phyloP scores from a whole-genome alignment of 2,797 vertebrate genomes.

The Oceanodroma leucorhoa region DNA sequence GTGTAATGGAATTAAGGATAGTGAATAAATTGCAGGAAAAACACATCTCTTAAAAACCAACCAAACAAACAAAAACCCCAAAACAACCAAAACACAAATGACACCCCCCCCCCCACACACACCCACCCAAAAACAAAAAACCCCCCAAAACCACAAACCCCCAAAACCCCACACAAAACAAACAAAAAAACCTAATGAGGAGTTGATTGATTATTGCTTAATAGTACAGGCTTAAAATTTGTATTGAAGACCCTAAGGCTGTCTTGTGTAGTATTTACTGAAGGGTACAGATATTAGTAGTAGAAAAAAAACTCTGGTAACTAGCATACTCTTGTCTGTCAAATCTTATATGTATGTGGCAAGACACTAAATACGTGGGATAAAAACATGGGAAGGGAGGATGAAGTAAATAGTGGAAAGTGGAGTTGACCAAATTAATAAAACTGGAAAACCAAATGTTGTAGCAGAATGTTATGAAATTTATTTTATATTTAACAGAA shows the following conservation, averaged over 20 bases:
- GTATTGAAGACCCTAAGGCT: not conserved
- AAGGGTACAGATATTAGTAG: not conserved
- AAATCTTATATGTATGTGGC: not conserved
- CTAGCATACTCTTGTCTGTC: not conserved
- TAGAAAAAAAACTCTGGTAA: not conserved
- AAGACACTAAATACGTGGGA: not conserved
- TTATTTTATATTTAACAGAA: not conserved
- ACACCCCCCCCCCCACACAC: no score
- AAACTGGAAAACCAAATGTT: not conserved
- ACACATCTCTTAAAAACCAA: not conserved
- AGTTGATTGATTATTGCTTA: not conserved
- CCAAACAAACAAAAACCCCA: not conserved
- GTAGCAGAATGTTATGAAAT: not conserved
- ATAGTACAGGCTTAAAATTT: not conserved
- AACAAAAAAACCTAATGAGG: not conserved
- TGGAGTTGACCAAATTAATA: not conserved
- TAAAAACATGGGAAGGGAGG: not conserved
- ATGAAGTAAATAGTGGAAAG: not conserved
- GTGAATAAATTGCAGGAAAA: not conserved
- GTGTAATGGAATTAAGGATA: not conserved
- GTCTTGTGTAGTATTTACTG: not conserved
- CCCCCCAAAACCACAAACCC: not conserved
- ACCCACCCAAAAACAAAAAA: not conserved
- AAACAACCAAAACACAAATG: no score
- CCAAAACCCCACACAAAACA: rapidly evolving